phyloP scores from a whole-genome alignment of 2,888 invertebrate genomes.

The Tachystola acroxantha region DNA sequence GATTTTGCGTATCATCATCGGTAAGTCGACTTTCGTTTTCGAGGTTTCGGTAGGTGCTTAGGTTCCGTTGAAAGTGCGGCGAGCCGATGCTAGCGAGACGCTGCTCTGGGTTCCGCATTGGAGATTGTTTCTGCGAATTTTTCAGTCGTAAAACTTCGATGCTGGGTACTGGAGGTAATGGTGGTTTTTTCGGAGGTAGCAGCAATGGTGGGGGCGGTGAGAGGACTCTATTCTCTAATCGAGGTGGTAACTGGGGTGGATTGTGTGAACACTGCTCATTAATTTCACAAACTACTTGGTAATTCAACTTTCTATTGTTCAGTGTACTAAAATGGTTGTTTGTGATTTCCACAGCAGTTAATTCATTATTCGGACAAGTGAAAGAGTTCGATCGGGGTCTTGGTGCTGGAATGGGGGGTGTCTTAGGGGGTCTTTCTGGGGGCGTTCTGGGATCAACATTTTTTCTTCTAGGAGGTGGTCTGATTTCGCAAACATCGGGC shows the following conservation, averaged over 20 bases:
- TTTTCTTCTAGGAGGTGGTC: slow-evolving; percentile 81
- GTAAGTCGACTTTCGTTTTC: slow-evolving; percentile 65
- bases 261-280: slow-evolving; percentile 51
- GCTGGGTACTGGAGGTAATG: slow-evolving; percentile 83
- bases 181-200: slow-evolving; percentile 84
- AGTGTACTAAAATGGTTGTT: slow-evolving; percentile 66
- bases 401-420: slow-evolving; percentile 65
- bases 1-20: slow-evolving; percentile 48
- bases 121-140: slow-evolving; percentile 65
- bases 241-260: slow-evolving; percentile 77
- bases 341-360: slow-evolving; percentile 60
- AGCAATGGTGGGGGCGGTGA: slow-evolving; percentile 74
- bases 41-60: slow-evolving; percentile 77
- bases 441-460: slow-evolving; percentile 76
- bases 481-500: slow-evolving; percentile 72
- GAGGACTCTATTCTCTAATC: slow-evolving; percentile 53
- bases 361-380: slow-evolving; percentile 61
- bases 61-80: slow-evolving; percentile 80
- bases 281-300: slow-evolving; percentile 64
- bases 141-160: slow-evolving; percentile 79
- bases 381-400: slow-evolving; percentile 79
- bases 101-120: slow-evolving; percentile 60
- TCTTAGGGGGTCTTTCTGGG: slow-evolving; percentile 84
- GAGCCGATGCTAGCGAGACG: slow-evolving; percentile 81
- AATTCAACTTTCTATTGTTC: slow-evolving; percentile 64